Conservation (phyloP, 2,113 vertebrate species). For the Coregonus clupeaformis region DNA sequence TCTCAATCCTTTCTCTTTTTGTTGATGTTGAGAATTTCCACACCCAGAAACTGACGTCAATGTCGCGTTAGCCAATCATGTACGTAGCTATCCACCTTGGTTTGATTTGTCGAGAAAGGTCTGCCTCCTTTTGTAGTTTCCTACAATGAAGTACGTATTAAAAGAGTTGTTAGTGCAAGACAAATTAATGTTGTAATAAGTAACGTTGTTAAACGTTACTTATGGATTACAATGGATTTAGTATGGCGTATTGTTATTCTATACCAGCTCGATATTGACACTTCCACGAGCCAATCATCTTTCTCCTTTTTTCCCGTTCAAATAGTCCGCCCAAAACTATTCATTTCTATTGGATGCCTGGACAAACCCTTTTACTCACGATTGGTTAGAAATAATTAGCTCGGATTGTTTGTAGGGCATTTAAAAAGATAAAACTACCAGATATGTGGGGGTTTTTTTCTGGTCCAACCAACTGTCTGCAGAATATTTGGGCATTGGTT, state of each 20-base stretch:
- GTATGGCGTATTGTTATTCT: background rate
- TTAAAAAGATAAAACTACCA: too few relatives aligned
- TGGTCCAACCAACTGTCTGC: too few relatives aligned
- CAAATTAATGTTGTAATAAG: background rate
- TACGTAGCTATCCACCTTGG: too few relatives aligned
- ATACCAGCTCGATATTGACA: conserved; percentile 9
- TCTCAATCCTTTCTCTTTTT: conserved; percentile 19
- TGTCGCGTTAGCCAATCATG: background rate
- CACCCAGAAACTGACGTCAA: conserved; percentile 44
- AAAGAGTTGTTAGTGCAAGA: background rate
- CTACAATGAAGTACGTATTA: background rate
- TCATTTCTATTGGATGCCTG: conserved; percentile 72
- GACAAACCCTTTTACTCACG: background rate
- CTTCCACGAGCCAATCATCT: conserved; percentile 19
- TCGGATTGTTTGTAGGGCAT: too few relatives aligned
- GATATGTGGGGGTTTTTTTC: too few relatives aligned
- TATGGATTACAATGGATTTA: background rate
- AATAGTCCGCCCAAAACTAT: conserved; percentile 91
- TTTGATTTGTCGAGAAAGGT: too few relatives aligned
- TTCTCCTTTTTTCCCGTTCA: conserved; percentile 73
- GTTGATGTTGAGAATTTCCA: conserved; percentile 53
- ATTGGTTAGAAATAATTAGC: too few relatives aligned
- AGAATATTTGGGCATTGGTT: too few relatives aligned
- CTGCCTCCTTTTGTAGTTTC: background rate
- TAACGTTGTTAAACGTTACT: background rate